Base-by-base conservation (phyloP, 2,113 vertebrate genomes). In the Phyllostomus hastatus region DNA sequence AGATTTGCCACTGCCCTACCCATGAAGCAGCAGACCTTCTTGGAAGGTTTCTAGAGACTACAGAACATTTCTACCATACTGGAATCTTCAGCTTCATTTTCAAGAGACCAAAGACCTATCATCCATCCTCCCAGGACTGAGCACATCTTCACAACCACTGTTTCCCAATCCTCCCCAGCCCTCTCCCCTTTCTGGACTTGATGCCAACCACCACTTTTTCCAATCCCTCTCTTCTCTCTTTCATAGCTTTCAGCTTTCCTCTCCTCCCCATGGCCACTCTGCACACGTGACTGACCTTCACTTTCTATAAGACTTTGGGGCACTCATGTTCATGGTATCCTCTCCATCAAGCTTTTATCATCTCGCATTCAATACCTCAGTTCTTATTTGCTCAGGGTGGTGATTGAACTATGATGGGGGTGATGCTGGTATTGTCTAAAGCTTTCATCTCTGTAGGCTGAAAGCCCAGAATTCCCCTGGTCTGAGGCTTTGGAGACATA, bases 251-350 rank as follows among this genome's bases (percentile, higher is more conserved):
- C 15, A 38, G 22, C 54, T 31, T 48, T 8, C 35, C 38, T 31
- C 1, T 72, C 43, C 17, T 38, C 14, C 38, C 26, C 26, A 48
- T 11, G 1, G 10, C 2, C 15, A 20, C 11, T 33, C 57, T 48
- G 16, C 67, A n/a, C 50, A 14, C 0, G 0, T 8, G 16, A 17
- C 16, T 16, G 46, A 64, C 5, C 5, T 38, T 22, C 2, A 11
- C n/a, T 70, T 81, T 38, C 28, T 54, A 8, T 6, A 52, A 72
- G 26, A 33, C 43, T 67, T 38, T n/a, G 7, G 10, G n/a, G 0
- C 15, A 7, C 26, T 84, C 22, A 22, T 96, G 79, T 52, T 78
- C 20, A 9, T 0, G 1, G 10, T 0, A 10, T 0, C 17, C n/a
- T 87, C 67, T 57, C 46, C 61, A 11, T 52, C 24, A 31, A 20